Conservation (phyloP, 2,113 vertebrate genomes). For the Otus sunia region DNA sequence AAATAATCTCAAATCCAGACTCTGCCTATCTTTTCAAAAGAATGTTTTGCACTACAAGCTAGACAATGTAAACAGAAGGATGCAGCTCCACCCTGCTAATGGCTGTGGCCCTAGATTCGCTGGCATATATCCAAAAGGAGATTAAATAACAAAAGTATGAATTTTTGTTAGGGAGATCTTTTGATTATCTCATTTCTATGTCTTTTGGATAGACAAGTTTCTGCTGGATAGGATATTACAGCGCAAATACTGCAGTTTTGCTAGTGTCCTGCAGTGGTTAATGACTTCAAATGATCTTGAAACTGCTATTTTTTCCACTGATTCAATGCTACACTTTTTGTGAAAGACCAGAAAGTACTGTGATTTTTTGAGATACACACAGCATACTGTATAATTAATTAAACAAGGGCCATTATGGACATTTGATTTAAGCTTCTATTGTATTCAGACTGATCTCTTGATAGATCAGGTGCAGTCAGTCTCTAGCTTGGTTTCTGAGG, state of each 20-base stretch:
- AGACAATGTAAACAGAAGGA: slow-evolving; percentile 47
- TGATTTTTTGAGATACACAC: neutral
- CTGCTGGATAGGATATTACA: neutral
- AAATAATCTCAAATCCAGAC: neutral
- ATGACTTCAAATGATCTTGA: neutral
- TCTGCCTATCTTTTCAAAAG: neutral
- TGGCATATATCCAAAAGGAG: slow-evolving; percentile 24
- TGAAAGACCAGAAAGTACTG: neutral
- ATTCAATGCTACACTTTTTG: neutral
- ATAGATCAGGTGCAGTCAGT: neutral
- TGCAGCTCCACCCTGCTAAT: slow-evolving; percentile 59
- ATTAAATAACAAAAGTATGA: slow-evolving; percentile 14
- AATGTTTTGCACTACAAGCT: neutral
- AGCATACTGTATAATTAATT: neutral
- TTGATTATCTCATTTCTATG: neutral
- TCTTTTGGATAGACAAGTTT: neutral
- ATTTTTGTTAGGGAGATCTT: neutral
- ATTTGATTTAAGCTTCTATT: neutral
- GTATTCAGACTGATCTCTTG: neutral
- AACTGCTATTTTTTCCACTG: neutral
- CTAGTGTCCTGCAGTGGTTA: neutral
- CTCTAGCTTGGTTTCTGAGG: slow-evolving; percentile 3
- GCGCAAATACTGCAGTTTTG: neutral
- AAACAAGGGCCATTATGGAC: neutral
- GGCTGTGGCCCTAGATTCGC: neutral